phyloP scores from a whole-genome alignment of 53 echinoderm and acorn worm species.

The Holothuria leucospilota region DNA sequence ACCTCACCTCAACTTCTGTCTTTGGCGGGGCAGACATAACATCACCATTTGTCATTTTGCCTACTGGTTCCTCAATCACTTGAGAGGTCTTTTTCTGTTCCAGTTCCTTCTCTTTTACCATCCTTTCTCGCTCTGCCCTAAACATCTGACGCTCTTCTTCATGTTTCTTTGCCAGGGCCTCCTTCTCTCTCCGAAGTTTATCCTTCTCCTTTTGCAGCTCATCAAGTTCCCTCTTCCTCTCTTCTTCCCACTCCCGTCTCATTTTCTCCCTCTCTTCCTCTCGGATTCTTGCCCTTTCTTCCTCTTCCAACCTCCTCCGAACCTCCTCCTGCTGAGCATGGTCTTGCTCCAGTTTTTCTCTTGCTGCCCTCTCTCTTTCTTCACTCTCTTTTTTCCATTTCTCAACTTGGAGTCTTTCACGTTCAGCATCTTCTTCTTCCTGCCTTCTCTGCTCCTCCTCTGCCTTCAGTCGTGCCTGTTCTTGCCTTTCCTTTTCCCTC shows the following conservation, averaged over 20 bases:
- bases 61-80: slow-evolving; percentile 24
- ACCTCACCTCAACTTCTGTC: slow-evolving; percentile 44
- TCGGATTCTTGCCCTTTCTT: slow-evolving; percentile 64
- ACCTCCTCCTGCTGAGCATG: slow-evolving; percentile 17
- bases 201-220: slow-evolving; percentile 77
- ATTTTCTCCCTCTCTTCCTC: slow-evolving; percentile 76
- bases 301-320: slow-evolving; percentile 6
- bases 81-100: slow-evolving; percentile 25
- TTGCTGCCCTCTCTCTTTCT: slow-evolving; percentile 26
- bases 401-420: slow-evolving; percentile 32
- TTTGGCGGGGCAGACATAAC: not conserved
- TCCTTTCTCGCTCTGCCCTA: slow-evolving; percentile 5
- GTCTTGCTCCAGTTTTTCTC: slow-evolving; percentile 40
- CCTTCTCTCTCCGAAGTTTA: slow-evolving; percentile 66
- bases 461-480: slow-evolving; percentile 1
- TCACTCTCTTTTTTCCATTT: slow-evolving; percentile 29
- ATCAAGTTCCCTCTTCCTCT: slow-evolving; percentile 63
- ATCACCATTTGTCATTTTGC: slow-evolving; percentile 40
- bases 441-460: slow-evolving; percentile 46
- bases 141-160: slow-evolving; percentile 53
- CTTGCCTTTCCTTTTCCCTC: slow-evolving; percentile 35
- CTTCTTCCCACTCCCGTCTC: slow-evolving; percentile 70
- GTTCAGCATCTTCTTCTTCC: slow-evolving; percentile 52
- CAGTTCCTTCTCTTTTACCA: slow-evolving; percentile 15
- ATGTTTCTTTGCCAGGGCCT: slow-evolving; percentile 52